phyloP scores from a whole-genome alignment of 2,113 vertebrate genomes.

The Ophthalmolycus amberensis region DNA sequence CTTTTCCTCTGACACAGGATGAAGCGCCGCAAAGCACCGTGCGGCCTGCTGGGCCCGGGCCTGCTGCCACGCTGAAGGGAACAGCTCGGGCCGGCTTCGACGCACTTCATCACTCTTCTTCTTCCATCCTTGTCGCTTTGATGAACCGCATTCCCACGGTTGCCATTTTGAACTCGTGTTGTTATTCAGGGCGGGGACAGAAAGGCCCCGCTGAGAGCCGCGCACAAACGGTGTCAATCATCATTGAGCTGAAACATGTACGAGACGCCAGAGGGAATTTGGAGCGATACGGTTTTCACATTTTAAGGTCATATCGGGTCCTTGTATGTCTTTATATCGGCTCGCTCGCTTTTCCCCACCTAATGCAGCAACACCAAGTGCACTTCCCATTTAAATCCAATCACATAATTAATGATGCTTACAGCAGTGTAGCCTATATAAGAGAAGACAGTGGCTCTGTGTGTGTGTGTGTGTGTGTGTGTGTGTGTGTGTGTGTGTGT shows the following conservation, averaged over 20 bases:
- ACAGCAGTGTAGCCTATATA: conserved; percentile 52
- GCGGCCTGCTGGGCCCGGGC: conserved; percentile 45
- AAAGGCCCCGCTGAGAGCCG: background rate
- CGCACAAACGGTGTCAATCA: conserved; percentile 3
- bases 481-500: conserved; percentile 38
- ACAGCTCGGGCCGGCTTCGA: conserved; percentile 17
- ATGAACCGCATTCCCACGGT: conserved; percentile 22
- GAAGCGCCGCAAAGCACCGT: background rate
- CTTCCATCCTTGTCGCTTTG: background rate
- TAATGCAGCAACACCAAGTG: conserved; percentile 41
- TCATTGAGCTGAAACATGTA: conserved; percentile 21
- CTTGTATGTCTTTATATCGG: conserved; percentile 26
- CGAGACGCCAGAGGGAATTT: background rate
- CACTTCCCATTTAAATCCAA: conserved; percentile 62
- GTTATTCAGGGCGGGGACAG: conserved; percentile 7
- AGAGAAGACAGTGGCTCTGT: conserved; percentile 38
- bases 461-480: conserved; percentile 41
- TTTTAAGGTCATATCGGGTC: conserved; percentile 34
- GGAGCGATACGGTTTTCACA: conserved; percentile 14
- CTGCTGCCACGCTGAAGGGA: conserved; percentile 40
- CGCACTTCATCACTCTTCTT: conserved; percentile 6
- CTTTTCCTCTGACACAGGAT: conserved; percentile 33
- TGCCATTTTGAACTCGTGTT: conserved; percentile 26
- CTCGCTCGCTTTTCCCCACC: conserved; percentile 22
- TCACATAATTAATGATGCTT: conserved; percentile 73